phyloP scores from a whole-genome alignment of 2,888 invertebrate species.

The Bursaphelenchus okinawaensis region DNA sequence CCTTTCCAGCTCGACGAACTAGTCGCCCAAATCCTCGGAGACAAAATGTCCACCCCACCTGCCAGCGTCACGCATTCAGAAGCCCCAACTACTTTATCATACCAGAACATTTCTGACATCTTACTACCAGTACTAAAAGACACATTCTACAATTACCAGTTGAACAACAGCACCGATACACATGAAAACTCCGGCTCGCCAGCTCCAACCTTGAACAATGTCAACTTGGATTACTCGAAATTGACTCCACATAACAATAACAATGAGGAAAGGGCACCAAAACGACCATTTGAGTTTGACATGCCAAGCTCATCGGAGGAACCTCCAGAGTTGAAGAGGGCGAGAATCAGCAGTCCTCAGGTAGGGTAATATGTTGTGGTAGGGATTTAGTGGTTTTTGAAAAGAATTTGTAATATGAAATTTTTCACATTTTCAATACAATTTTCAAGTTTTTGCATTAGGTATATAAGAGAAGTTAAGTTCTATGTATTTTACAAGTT shows the following conservation, averaged over 20 bases:
- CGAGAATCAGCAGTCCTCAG: background rate
- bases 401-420: too few relatives aligned
- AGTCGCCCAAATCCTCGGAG: slow-evolving; percentile 7
- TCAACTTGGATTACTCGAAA: background rate
- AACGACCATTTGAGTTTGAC: background rate
- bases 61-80: background rate
- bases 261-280: background rate
- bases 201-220: background rate
- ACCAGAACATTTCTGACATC: slow-evolving; percentile 9
- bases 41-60: background rate
- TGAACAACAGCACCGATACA: slow-evolving; percentile 5
- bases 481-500: too few relatives aligned
- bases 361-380: too few relatives aligned
- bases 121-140: slow-evolving; percentile 9
- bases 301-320: background rate
- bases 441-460: too few relatives aligned
- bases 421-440: too few relatives aligned
- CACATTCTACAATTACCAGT: background rate
- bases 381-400: too few relatives aligned
- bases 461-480: too few relatives aligned
- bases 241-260: background rate
- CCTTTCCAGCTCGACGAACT: slow-evolving; percentile 10
- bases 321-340: background rate
- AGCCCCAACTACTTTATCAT: background rate
- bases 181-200: background rate